Evolutionary conservation across 2,113 vertebrate genomes (phyloP).

Genomic region (Megaceryle torquata): DNA sequence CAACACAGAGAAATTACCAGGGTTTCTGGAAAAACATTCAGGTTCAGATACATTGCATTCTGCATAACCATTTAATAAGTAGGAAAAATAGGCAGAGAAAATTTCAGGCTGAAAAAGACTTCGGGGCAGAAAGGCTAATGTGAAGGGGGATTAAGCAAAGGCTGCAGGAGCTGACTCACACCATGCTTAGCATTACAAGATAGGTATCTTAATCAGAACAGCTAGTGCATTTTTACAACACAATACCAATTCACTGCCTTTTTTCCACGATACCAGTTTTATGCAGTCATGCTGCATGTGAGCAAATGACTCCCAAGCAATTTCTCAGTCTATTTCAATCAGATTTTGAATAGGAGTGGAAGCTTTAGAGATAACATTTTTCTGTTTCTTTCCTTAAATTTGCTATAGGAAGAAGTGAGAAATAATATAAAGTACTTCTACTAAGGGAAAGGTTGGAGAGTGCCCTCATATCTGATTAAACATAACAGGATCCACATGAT

Average conservation of each 20-base stretch:
- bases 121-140: not conserved
- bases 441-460: not conserved
- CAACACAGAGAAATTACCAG: rapidly evolving
- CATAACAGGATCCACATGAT: not conserved
- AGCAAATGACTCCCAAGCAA: not conserved
- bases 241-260: not conserved
- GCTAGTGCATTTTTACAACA: not conserved
- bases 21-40: not conserved
- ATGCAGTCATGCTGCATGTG: not conserved
- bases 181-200: not conserved
- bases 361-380: not conserved
- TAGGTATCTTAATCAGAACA: not conserved
- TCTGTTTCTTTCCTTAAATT: constrained; percentile 5
- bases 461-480: not conserved
- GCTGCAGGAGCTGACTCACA: not conserved
- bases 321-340: not conserved
- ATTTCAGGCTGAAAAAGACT: not conserved
- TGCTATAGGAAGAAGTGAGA: not conserved
- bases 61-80: not conserved
- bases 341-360: not conserved
- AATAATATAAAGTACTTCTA: not conserved
- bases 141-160: constrained; percentile 13
- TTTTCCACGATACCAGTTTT: not conserved
- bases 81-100: not conserved
- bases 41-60: not conserved